Base-by-base conservation (phyloP, 2,888 invertebrate genomes). In the Polymixis lichenea region DNA sequence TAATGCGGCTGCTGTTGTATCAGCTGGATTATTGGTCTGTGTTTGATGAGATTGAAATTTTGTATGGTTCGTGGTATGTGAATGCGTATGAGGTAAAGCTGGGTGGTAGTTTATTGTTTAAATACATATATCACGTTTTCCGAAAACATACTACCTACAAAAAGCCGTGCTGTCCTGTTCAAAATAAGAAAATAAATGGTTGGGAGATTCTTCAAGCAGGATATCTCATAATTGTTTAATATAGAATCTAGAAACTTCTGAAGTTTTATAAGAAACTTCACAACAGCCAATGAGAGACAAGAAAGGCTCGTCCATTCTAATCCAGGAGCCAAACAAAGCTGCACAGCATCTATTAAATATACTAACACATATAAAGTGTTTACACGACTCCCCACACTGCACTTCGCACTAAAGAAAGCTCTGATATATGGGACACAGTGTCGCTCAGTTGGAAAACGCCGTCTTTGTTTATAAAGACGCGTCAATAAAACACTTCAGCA, bases 401-500 rank as follows among this genome's bases (percentile, higher is more conserved):
- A 77, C 74, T 77, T 72, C 67, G 66, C 79, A 73, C 62, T 82
- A 74, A 78, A 60, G 74, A 80, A 83, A 77, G 66, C 72, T 70
- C 77, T 74, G 71, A 68, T 60, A 32, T 22, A 32, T 19, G 60
- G 5, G 60, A 32, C 32, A 58, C 86, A 38, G 86, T 86, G 84
- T 81, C 78, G 62, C 38, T 82, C 55, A 77, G 62, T 69, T 82
- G 88, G 84, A 80, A 87, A 78, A 84, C 84, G 70, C 78, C 75
- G 71, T 46, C 73, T 78, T 79, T 87, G 85, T 87, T 87, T 88
- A 86, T 77, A 82, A 85, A 87, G 85, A 82, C 77, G 82, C 77
- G 38, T 82, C 86, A 88, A 92, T 92, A 92, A 92, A 93, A 87
- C 91, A 92, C 90, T 93, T 87, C 73, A 82, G 78, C 80, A 77